Base-by-base conservation (phyloP, 2,113 vertebrate genomes). In the Leucopternis melanops region DNA sequence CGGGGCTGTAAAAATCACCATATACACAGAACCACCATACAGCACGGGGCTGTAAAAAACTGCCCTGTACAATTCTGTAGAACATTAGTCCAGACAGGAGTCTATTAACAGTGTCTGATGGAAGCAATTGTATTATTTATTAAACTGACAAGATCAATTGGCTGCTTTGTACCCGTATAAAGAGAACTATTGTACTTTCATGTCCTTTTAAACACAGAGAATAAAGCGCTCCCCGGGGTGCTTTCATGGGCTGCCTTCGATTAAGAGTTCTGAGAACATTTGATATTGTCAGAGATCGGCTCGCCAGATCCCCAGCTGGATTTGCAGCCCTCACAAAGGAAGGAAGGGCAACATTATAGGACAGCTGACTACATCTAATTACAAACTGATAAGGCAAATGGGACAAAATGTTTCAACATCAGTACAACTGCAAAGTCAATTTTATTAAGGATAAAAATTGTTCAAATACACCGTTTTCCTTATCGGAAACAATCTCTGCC, bases 81-180 rank as follows among this genome's bases (percentile, higher is more conserved):
- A 82, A 90, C 92, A 96, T 96, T 97, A 96, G 91, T 95, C 81
- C 91, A 94, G 96, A 96, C 87, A 97, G 96, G 91, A 97, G 91
- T 95, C 92, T 97, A 96, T 97, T 97, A 97, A 96, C 94, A 94
- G 87, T 91, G 95, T 93, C 94, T 97, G 94, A 96, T 97, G 90
- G 95, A 96, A 97, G 94, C 91, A 92, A 96, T 92, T 95, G 91
- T 96, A 97, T 97, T 97, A 97, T 96, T 96, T 97, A 97, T 96
- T 97, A 96, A 95, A 94, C 93, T 96, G 94, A 95, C 94, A 97
- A 97, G 95, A 97, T 97, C 94, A 97, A 97, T 95, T 93, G 95
- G 79, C 95, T 95, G 91, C 95, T 96, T 96, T 97, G 91, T 96
- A 91, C 61, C 70, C 77, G 0, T 86, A 92, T 83, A 95, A 97